phyloP scores from a whole-genome alignment of 2,888 invertebrate species.

The Linhomoeus sp. region DNA sequence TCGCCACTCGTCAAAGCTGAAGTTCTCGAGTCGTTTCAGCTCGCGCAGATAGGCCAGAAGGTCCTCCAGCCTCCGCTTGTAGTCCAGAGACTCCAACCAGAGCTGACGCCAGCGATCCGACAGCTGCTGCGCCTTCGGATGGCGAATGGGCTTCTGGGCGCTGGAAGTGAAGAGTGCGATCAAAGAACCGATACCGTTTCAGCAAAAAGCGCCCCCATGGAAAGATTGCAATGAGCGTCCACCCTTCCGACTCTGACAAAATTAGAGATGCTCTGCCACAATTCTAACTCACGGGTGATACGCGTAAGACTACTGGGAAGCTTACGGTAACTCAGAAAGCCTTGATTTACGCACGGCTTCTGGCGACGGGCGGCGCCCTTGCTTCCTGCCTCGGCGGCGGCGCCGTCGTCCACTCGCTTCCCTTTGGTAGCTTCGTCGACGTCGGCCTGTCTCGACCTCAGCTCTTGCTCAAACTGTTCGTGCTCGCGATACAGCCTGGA shows the following conservation, averaged over 20 bases:
- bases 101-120: slow-evolving; percentile 96
- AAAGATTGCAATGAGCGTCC: no score
- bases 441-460: slow-evolving; percentile 72
- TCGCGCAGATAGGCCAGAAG: slow-evolving; percentile 40
- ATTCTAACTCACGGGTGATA: no score
- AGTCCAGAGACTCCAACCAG: slow-evolving; percentile 90
- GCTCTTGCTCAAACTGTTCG: slow-evolving; percentile 82
- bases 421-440: slow-evolving; percentile 78
- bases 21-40: slow-evolving; percentile 85
- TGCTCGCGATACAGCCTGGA: slow-evolving; percentile 49
- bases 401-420: slow-evolving; percentile 4
- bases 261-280: no score
- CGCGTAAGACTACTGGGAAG: no score
- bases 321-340: no score
- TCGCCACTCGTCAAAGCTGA: slow-evolving; percentile 95
- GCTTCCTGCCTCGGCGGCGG: not conserved
- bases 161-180: no score
- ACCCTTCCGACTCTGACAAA: no score
- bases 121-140: slow-evolving; percentile 48
- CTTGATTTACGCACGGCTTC: slow-evolving; percentile 1
- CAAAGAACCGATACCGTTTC: no score
- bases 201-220: no score
- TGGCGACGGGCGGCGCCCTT: no score
- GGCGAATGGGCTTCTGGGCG: no score
- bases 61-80: slow-evolving; percentile 79